Evolutionary conservation across 2,797 vertebrate genomes (phyloP).

Genomic region (Sebastes oblongus): DNA sequence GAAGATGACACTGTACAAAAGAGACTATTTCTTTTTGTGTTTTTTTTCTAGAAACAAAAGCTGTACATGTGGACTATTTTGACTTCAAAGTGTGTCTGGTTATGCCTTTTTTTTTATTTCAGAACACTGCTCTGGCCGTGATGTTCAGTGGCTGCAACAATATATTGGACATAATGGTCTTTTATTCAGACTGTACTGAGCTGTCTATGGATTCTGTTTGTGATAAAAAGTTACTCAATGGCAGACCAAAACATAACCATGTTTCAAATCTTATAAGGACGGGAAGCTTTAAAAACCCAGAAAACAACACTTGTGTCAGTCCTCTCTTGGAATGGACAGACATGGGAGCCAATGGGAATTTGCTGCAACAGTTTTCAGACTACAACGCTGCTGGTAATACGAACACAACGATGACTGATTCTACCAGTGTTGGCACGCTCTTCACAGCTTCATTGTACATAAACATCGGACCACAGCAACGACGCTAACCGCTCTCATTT

Average conservation of each 20-base stretch:
- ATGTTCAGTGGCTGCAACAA: constrained; percentile 67
- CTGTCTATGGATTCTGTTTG: constrained; percentile 63
- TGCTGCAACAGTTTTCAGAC: constrained; percentile 52
- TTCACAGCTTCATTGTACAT: constrained; percentile 69
- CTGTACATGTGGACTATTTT: constrained; percentile 65
- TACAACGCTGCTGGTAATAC: constrained; percentile 4
- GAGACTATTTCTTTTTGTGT: constrained; percentile 46
- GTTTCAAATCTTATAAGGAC: constrained; percentile 27
- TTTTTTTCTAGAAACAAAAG: constrained; percentile 56
- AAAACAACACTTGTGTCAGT: constrained; percentile 56
- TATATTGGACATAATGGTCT: constrained; percentile 26
- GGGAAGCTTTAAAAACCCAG: constrained; percentile 83
- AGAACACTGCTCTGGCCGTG: constrained; percentile 50
- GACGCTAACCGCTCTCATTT: constrained; percentile 49
- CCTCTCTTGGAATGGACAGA: constrained; percentile 15
- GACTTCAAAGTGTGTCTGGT: constrained; percentile 68
- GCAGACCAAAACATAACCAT: constrained; percentile 58
- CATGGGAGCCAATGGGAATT: constrained; percentile 28
- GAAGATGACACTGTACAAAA: constrained; percentile 81
- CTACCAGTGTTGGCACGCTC: constrained; percentile 50
- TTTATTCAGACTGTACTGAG: neutral
- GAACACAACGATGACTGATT: constrained; percentile 55
- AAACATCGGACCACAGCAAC: constrained; percentile 55
- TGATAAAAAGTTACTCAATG: constrained; percentile 55
- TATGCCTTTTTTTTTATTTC: constrained; percentile 65